Evolutionary conservation across 2,888 invertebrate species (phyloP).

Genomic region (Malthinus seriepunctatus): DNA sequence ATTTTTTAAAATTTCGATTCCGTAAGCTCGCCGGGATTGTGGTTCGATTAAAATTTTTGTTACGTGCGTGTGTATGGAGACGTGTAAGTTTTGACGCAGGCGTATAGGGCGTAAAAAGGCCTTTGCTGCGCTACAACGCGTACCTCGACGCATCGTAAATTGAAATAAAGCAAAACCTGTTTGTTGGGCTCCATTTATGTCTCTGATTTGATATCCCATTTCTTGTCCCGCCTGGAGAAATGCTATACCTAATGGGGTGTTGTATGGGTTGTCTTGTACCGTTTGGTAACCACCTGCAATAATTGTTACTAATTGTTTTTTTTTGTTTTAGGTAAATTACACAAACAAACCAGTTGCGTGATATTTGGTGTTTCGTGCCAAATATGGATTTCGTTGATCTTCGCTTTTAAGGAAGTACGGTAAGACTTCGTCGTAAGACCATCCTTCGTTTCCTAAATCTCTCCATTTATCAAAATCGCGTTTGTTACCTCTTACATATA

Average conservation of each 20-base stretch:
- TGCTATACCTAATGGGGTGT: constrained; percentile 82
- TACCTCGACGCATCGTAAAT: constrained; percentile 84
- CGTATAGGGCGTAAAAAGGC: constrained; percentile 82
- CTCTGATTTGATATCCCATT: constrained; percentile 86
- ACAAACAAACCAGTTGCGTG: constrained; percentile 67
- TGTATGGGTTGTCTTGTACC: constrained; percentile 76
- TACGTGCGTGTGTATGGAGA: constrained; percentile 78
- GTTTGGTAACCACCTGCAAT: constrained; percentile 74
- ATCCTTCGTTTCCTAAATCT: constrained; percentile 80
- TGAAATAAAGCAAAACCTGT: constrained; percentile 87
- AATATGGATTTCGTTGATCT: constrained; percentile 86
- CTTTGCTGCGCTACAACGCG: constrained; percentile 82
- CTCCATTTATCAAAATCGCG: constrained; percentile 90
- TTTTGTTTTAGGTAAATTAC: constrained; percentile 25
- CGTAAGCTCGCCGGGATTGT: constrained; percentile 68
- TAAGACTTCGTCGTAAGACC: constrained; percentile 82
- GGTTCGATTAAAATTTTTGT: constrained; percentile 74
- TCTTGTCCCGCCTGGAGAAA: constrained; percentile 90
- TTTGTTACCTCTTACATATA: constrained; percentile 86
- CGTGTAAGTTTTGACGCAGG: constrained; percentile 77
- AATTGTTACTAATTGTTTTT: constrained; percentile 1
- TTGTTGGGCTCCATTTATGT: constrained; percentile 84
- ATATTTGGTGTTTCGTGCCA: constrained; percentile 72
- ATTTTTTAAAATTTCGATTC: constrained; percentile 77
- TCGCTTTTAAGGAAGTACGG: constrained; percentile 86